Evolutionary conservation across 2,888 invertebrate genomes (phyloP).

Genomic region (Melinopterus prodromus): DNA sequence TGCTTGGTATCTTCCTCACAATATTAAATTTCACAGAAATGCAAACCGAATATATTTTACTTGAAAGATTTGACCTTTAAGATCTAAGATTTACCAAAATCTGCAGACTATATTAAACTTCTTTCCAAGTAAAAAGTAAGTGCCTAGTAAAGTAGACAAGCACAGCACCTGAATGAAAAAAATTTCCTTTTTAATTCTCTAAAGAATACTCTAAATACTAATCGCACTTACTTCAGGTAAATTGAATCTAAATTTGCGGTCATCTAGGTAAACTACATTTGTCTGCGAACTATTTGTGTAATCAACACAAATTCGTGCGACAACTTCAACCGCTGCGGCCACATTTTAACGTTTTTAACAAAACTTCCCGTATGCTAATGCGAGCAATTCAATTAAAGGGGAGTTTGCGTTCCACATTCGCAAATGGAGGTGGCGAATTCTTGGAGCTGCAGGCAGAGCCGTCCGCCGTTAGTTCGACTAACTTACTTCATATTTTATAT

Average conservation of each 20-base stretch:
- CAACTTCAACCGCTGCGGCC: not conserved
- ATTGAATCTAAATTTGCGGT: not conserved
- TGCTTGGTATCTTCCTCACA: too few relatives aligned
- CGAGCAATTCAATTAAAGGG: not conserved
- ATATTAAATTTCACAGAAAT: too few relatives aligned
- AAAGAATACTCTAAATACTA: too few relatives aligned
- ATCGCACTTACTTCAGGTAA: not conserved
- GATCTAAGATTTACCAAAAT: too few relatives aligned
- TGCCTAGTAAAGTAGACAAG: too few relatives aligned
- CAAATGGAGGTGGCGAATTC: not conserved
- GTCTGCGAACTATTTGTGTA: not conserved
- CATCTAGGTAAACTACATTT: not conserved
- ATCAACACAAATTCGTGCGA: not conserved
- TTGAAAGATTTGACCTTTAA: too few relatives aligned
- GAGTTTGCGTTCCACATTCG: not conserved
- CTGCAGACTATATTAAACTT: too few relatives aligned
- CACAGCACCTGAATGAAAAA: too few relatives aligned
- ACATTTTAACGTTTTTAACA: not conserved
- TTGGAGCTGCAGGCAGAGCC: not conserved
- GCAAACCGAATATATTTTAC: too few relatives aligned
- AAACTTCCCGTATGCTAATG: not conserved
- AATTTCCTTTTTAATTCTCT: too few relatives aligned
- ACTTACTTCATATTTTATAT: slow-evolving; percentile 4
- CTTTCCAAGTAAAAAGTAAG: too few relatives aligned
- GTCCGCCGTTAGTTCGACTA: not conserved